Evolutionary conservation across 1,140 invertebrate genomes (phyloP).

Genomic region (Lithobius niger): DNA sequence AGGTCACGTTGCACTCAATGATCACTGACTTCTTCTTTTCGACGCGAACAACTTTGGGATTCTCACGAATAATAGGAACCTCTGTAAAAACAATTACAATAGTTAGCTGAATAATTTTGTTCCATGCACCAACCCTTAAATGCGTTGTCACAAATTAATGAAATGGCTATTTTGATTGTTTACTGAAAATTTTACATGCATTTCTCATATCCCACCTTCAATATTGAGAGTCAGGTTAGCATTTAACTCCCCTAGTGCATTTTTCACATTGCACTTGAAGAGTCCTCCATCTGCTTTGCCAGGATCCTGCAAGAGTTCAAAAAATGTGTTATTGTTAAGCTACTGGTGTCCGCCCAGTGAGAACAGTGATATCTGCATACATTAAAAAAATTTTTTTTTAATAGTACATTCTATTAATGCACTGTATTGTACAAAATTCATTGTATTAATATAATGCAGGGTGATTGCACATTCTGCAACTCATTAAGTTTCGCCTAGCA

Average conservation of each 20-base stretch:
- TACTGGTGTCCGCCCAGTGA: neutral
- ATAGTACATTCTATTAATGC: too few relatives aligned
- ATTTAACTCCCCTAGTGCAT: constrained; percentile 86
- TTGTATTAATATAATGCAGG: too few relatives aligned
- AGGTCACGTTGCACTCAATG: constrained; percentile 76
- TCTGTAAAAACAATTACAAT: constrained; percentile 40
- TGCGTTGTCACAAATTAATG: neutral
- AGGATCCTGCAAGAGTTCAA: constrained; percentile 68
- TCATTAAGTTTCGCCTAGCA: too few relatives aligned
- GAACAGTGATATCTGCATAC: too few relatives aligned
- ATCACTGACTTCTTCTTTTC: constrained; percentile 78
- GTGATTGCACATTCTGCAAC: too few relatives aligned
- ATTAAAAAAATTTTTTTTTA: constrained; percentile 9
- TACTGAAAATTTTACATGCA: too few relatives aligned
- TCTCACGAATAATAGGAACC: constrained; percentile 84
- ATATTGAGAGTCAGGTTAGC: constrained; percentile 94
- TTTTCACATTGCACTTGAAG: constrained; percentile 97
- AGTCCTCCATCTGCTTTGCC: constrained; percentile 87
- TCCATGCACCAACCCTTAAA: constrained; percentile 1
- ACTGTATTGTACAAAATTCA: too few relatives aligned
- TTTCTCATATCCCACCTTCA: constrained; percentile 67
- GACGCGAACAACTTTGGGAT: constrained; percentile 75
- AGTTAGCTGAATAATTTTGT: constrained; percentile 18
- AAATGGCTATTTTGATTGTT: neutral
- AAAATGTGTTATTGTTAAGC: too few relatives aligned